Percentiles rank a stretch among this genome's conserved stretches.
Evolutionary conservation across 2,888 invertebrate genomes (phyloP).

Genomic region (Machimus atricapillus): DNA sequence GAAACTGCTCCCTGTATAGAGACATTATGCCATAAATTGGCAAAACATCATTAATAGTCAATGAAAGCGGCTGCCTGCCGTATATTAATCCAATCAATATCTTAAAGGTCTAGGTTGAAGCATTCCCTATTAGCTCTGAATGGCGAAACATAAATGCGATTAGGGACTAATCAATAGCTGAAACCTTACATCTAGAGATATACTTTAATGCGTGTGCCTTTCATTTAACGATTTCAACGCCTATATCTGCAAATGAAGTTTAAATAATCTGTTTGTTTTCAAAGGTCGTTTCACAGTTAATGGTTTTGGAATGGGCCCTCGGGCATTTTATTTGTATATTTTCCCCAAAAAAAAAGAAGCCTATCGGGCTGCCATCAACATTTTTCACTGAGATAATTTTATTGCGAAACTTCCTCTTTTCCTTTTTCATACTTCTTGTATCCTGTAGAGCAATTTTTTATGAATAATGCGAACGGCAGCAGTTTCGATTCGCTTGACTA

Average conservation of each 20-base stretch:
- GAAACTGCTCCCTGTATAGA: neutral
- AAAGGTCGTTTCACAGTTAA: neutral
- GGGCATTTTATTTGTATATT: neutral
- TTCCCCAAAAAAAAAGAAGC: neutral
- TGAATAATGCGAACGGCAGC: neutral
- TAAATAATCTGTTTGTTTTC: conserved; percentile 10
- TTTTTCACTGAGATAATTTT: neutral
- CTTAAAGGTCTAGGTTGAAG: conserved; percentile 19
- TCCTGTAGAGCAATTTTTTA: neutral
- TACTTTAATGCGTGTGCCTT: neutral
- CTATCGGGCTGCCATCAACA: neutral
- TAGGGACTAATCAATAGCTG: conserved; percentile 26
- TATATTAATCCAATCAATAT: conserved; percentile 23
- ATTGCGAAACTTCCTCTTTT: neutral
- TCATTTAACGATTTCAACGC: neutral
- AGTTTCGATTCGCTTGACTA: neutral
- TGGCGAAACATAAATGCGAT: conserved; percentile 21
- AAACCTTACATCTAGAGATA: conserved; percentile 8
- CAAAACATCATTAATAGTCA: conserved; percentile 15
- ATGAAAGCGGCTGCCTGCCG: neutral
- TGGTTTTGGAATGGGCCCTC: neutral
- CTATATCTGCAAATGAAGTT: neutral
- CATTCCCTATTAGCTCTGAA: neutral
- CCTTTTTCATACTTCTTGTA: neutral
- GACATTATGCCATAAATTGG: conserved; percentile 10